Evolutionary conservation across 2,113 vertebrate species (phyloP).

Genomic region (Ellobius talpinus): DNA sequence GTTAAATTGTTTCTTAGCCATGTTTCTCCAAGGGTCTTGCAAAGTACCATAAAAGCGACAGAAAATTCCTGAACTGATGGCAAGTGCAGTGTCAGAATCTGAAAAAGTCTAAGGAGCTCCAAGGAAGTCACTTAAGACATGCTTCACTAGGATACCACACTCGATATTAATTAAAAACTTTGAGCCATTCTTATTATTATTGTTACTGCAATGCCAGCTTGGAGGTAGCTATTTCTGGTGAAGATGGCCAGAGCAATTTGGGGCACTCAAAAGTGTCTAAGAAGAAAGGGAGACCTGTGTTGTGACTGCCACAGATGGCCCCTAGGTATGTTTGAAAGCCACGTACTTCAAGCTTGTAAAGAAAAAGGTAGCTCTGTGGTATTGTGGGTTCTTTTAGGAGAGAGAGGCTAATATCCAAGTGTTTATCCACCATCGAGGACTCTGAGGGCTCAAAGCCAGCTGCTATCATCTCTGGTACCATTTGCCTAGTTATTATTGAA

Average conservation of each 20-base stretch:
- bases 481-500: accelerated
- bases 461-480: no score
- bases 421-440: accelerated
- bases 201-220: no score
- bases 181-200: neutral
- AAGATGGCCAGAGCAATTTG: accelerated
- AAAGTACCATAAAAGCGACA: neutral
- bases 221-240: neutral
- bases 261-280: neutral
- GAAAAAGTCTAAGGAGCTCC: neutral
- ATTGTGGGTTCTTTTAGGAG: neutral
- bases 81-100: neutral
- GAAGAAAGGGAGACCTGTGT: accelerated
- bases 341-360: neutral
- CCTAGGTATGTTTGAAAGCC: accelerated
- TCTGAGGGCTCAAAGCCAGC: neutral
- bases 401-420: neutral
- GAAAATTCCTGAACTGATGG: neutral
- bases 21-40: neutral
- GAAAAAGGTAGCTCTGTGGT: no score
- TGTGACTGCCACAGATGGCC: neutral
- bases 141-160: neutral
- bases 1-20: constrained; percentile 23
- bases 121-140: neutral
- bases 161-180: neutral